Base-by-base conservation (phyloP, 2,113 vertebrate genomes). In the Mustela lutreola region DNA sequence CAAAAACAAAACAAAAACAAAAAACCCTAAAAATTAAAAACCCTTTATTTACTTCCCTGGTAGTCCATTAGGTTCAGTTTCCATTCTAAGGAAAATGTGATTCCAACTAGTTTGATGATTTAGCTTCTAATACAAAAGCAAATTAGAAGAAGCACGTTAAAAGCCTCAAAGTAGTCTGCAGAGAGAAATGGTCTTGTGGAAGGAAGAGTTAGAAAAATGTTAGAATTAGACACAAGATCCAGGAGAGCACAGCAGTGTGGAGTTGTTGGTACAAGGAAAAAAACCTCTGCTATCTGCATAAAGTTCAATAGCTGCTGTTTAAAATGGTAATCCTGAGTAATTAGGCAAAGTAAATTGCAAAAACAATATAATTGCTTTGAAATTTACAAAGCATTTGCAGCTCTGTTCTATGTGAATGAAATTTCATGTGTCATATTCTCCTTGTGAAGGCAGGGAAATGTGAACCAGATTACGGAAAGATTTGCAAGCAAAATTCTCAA, bases 381-480 rank as follows among this genome's bases (percentile, higher is more conserved):
- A 95, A 86, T 82, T 78, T 63, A 89, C 42, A 87, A 58, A 91
- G 75, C 76, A 83, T 78, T 83, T 94, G n/a, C 28, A 91, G 28
- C 33, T 73, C 88, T 71, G 15, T 71, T 87, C 50, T 6, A 73
- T 31, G 45, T n/a, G 53, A 88, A 58, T 75, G 78, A 88, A 88
- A 89, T 95, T 95, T 56, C 33, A 56, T n/a, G 48, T 60, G 36
- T 31, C n/a, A 42, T 71, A 16, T 31, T 79, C 60, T 78, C 63
- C 24, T 39, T 93, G 53, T 91, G 56, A 88, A 91, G 33, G 12
- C 18, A 88, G 2, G 36, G 31, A 62, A 84, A 92, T 65, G 15
- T 42, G 42, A 87, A 78, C 7, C 2, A 63, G 73, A 60, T 86
- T 71, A 92, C 16, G 79, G 50, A 45, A 58, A 88, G 84, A 90